These are phyloP conservation scores for Drosophila prolongata DNA, from an alignment of 2,888 invertebrate species.

Conservation along the genomic window DNA sequence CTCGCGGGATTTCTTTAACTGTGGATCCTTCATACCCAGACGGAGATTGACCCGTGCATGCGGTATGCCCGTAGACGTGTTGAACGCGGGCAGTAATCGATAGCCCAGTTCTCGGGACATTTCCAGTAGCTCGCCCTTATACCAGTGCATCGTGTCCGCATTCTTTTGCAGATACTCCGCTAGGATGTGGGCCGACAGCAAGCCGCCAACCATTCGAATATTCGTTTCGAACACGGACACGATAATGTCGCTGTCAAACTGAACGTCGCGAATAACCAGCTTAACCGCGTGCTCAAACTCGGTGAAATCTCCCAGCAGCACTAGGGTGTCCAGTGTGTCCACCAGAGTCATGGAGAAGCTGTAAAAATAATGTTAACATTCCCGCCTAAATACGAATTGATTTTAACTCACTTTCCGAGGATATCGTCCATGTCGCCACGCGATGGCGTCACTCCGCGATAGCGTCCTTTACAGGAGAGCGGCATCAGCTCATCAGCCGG, in stretches of 20 bases:
- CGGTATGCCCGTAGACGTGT: conserved; percentile 98
- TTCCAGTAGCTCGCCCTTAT: conserved; percentile 92
- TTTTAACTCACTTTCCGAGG: conserved; percentile 94
- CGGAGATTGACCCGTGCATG: conserved; percentile 96
- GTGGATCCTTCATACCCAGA: conserved; percentile 91
- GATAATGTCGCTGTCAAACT: conserved; percentile 96
- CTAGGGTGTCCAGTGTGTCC: conserved; percentile 96
- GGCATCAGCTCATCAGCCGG: conserved; percentile 99
- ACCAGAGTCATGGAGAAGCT: conserved; percentile 98
- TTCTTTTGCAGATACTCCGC: conserved; percentile 92
- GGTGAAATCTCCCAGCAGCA: conserved; percentile 94
- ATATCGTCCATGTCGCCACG: conserved; percentile 98
- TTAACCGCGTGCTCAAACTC: conserved; percentile 97
- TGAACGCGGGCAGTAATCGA: conserved; percentile 97
- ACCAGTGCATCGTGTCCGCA: conserved; percentile 91
- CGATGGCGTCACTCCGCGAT: conserved; percentile 94
- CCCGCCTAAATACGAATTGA: rapidly evolving
- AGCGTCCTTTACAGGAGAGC: conserved; percentile 95
- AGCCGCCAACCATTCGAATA: conserved; percentile 97
- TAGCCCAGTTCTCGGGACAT: conserved; percentile 97
- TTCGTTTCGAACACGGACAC: conserved; percentile 99
- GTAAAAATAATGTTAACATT: conserved; percentile 72
- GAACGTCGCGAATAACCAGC: conserved; percentile 93
- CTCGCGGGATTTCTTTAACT: conserved; percentile 91
- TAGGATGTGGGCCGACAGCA: conserved; percentile 96